Percentiles rank a stretch among this genome's conserved stretches.
Conservation (phyloP, 2,888 invertebrate species). For the Lithosia quadra region DNA sequence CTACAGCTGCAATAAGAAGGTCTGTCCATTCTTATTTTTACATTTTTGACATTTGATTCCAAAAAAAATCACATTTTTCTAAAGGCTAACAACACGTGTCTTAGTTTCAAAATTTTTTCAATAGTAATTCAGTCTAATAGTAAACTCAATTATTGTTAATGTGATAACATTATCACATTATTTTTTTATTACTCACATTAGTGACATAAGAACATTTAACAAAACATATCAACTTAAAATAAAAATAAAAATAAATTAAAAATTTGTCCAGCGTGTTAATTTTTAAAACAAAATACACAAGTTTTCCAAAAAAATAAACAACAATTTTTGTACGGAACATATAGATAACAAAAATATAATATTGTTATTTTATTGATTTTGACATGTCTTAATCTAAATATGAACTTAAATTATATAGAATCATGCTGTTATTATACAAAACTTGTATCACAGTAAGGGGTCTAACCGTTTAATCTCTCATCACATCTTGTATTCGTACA, state of each 20-base stretch:
- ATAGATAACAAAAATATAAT: not conserved
- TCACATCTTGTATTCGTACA: too few relatives aligned
- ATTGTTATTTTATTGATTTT: not conserved
- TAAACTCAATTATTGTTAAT: not conserved
- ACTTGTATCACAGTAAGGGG: not conserved
- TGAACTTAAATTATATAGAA: too few relatives aligned
- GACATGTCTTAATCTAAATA: too few relatives aligned
- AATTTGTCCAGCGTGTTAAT: not conserved
- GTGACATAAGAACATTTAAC: not conserved
- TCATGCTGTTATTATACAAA: not conserved
- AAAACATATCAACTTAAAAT: not conserved
- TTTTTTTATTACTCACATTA: not conserved
- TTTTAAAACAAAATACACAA: constrained; percentile 9
- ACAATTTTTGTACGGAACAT: not conserved
- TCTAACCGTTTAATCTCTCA: not conserved
- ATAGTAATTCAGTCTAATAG: not conserved
- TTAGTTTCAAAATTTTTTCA: not conserved
- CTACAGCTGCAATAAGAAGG: not conserved
- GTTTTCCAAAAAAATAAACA: not conserved
- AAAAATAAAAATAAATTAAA: not conserved
- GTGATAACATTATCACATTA: not conserved
- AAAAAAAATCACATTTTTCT: not conserved
- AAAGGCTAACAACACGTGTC: not conserved
- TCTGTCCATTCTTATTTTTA: not conserved
- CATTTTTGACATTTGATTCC: not conserved